Base-by-base conservation (phyloP, 2,888 invertebrate genomes). In the Chrysopilus asiliformis region DNA sequence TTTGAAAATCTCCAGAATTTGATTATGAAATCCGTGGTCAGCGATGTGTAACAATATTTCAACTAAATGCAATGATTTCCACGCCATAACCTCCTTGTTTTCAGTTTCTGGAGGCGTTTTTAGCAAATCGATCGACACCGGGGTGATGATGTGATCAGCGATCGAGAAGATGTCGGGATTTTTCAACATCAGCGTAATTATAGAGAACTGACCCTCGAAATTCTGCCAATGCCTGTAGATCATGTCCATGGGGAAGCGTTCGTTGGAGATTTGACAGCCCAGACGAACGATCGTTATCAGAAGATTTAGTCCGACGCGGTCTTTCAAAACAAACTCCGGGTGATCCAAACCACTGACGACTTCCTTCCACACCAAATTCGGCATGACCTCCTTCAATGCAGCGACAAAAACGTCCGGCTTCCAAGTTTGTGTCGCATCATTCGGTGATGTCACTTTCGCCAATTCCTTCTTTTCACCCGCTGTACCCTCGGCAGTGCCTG, bases 81-180 rank as follows among this genome's bases (percentile, higher is more conserved):
- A 97, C 14, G 84, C 84, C 29, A 81, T 76, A 30, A 93, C 75
- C 57, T 94, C 94, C 58, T 93, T 87, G 58, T 89, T 90, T 50
- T 94, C 91, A 16, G 82, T 80, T 66, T 97, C 97, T 0, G 95
- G 95, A 5, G 86, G 82, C 9, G 89, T 82, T 66, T 98, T 98
- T 25, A 97, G 64, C 45, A 87, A 74, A 51, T 94, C 91, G 29
- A 87, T 79, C 2, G 81, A 73, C 2, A 94, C 87, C 3, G 84
- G 75, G 50, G 82, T 82, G 57, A 82, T 90, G 1, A 86, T 82
- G 60, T 85, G 82, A 58, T 95, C 94, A 19, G 87, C 84, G 57
- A 98, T 85, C 54, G 87, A 87, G 62, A 97, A 93, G 45, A 97
- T 74, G 56, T 97, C 97, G 0, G 89, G 78, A 63, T 85, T 77